These are phyloP conservation scores for Orthonychiurus folsomi DNA, from an alignment of 2,888 invertebrate species.

Conservation along the genomic window DNA sequence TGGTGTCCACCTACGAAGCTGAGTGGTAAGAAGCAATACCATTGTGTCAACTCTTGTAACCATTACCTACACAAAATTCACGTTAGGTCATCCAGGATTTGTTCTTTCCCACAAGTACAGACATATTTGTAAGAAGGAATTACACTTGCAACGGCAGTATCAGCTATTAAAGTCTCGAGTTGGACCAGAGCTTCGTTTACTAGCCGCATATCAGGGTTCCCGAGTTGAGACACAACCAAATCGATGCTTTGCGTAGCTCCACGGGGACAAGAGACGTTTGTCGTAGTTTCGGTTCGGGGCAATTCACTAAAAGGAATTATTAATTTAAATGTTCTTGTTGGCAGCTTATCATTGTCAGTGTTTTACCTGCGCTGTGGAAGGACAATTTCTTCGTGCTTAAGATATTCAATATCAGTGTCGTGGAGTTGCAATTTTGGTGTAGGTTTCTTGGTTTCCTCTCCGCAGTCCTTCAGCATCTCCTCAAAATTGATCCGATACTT, in stretches of 20 bases:
- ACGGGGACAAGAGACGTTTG: slow-evolving; percentile 15
- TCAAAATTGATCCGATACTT: slow-evolving; percentile 38
- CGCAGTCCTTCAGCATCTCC: slow-evolving; percentile 34
- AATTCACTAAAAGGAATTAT: not conserved
- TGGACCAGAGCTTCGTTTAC: slow-evolving; percentile 60
- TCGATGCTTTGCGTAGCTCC: slow-evolving; percentile 43
- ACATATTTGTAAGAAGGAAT: slow-evolving; percentile 8
- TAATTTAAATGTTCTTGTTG: not conserved
- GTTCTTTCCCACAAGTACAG: not conserved
- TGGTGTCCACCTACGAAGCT: slow-evolving; percentile 52
- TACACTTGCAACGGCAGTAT: slow-evolving; percentile 26
- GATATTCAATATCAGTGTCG: slow-evolving; percentile 34
- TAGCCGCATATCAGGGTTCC: slow-evolving; percentile 54
- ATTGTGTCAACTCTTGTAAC: slow-evolving; percentile 58
- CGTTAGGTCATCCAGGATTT: not conserved
- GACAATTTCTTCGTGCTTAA: slow-evolving; percentile 21
- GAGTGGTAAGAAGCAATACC: slow-evolving; percentile 55
- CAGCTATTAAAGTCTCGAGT: slow-evolving; percentile 58
- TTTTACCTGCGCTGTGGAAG: slow-evolving; percentile 22
- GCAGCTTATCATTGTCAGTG: no score
- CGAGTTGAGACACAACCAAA: slow-evolving; percentile 54
- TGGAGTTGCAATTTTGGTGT: slow-evolving; percentile 31
- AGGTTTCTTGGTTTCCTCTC: slow-evolving; percentile 26
- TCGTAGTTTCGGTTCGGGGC: not conserved
- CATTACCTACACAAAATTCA: slow-evolving; percentile 42